Evolutionary conservation across 1,140 invertebrate genomes (phyloP), one percentile per base, ranked within the genome.

Genomic region (Sesamia nonagrioides): DNA sequence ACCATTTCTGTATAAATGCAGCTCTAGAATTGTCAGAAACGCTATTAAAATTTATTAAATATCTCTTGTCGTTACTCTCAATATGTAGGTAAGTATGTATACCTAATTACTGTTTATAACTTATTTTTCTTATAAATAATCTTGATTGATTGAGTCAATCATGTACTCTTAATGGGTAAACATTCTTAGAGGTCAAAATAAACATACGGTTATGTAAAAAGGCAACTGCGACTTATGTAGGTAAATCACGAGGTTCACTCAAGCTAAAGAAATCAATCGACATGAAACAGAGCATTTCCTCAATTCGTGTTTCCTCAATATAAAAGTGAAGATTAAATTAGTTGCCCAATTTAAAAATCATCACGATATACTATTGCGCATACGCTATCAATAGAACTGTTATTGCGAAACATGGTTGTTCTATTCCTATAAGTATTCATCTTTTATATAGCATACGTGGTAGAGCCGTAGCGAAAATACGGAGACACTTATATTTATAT

Each of bases 101-200:
- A 27, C 17, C 15, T 52, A 52, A 4, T 4, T 52, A 52, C 4
- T 18, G 6, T 33, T 11, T 21, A 11, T 27, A 58, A 0, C 2
- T 27, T 8, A 58, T 58, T 58, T 27, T 9, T 27, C 27, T 33
- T 58, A 33, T 35, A 1, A 18, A 15, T 60, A 35, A 60, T 60
- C 56, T 60, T 35, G 27, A 60, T 60, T 60, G 56, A 60, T 60
- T 33, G 27, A 27, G 33, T 35, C 1, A 50, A 15, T 50, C 2
- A 15, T 0, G 15, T 2, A 11, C 21, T 60, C 15, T 21, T n/a
- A 9, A 9, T 27, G 8, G 18, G 21, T 50, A 50, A 15, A 50
- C 45, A 50, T n/a, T 35, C 56, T 60, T 60, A 35, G 15, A 60
- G 56, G 56, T 60, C 56, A 60, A 27, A 58, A 33, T 35, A 60